Percentiles rank a stretch among this genome's conserved stretches.
Evolutionary conservation across 2,797 vertebrate genomes (phyloP).

Genomic region (Poeciliopsis infans): DNA sequence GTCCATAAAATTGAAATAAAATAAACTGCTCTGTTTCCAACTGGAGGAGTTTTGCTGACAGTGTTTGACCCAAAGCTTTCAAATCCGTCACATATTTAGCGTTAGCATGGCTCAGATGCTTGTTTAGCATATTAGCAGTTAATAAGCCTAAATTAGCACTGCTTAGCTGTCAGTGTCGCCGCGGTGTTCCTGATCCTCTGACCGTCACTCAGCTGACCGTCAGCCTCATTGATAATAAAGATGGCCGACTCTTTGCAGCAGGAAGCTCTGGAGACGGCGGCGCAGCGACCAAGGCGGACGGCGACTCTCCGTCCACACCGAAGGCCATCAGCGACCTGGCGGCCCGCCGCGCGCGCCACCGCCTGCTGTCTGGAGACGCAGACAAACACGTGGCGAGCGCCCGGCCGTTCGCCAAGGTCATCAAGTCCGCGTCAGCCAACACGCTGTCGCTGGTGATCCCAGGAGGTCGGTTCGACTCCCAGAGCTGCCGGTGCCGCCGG

Average conservation of each 20-base stretch:
- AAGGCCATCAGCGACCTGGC: slow-evolving; percentile 97
- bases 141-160: too few species aligned
- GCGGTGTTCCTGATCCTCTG: too few species aligned
- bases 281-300: slow-evolving; percentile 15
- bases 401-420: slow-evolving; percentile 94
- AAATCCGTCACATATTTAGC: too few species aligned
- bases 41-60: too few species aligned
- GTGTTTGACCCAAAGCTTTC: too few species aligned
- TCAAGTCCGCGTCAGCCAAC: slow-evolving; percentile 97
- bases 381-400: slow-evolving; percentile 86
- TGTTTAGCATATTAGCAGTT: too few species aligned
- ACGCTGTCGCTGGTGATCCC: slow-evolving; percentile 97
- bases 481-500: not conserved
- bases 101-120: too few species aligned
- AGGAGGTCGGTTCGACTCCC: slow-evolving; percentile 81
- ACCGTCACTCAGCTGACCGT: too few species aligned
- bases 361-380: slow-evolving; percentile 90
- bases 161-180: not conserved
- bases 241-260: slow-evolving; percentile 66
- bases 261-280: slow-evolving; percentile 80
- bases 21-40: too few species aligned
- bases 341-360: slow-evolving; percentile 92
- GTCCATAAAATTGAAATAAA: too few species aligned
- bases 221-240: not conserved
- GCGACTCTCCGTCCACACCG: slow-evolving; percentile 77